A percentile compares a stretch with the other conserved stretches of the same genome.
Conservation (phyloP, 1,140 invertebrate species). For the Atta cephalotes region DNA sequence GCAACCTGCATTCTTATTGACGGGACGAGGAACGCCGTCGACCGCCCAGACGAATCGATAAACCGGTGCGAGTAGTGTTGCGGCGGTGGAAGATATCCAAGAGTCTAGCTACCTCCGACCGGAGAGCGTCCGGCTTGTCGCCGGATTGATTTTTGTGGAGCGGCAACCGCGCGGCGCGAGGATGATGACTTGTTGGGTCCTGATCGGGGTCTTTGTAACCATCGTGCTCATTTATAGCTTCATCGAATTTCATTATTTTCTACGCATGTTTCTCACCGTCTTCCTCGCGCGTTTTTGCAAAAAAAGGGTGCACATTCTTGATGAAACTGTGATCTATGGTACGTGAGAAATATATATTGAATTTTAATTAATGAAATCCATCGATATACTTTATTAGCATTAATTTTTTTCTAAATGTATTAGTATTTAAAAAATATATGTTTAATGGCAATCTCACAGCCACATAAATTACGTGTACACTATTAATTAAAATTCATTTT, state of each 20-base stretch:
- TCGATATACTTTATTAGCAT: no score
- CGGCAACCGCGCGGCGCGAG: constrained; percentile 13
- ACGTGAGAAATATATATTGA: constrained; percentile 47
- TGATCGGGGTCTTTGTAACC: constrained; percentile 83
- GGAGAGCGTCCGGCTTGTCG: not conserved
- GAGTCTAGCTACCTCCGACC: constrained; percentile 48
- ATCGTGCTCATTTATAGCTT: constrained; percentile 87
- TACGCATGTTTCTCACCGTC: constrained; percentile 89
- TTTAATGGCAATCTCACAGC: no score
- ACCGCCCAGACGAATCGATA: constrained; percentile 78
- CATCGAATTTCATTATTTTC: constrained; percentile 90
- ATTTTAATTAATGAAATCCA: not conserved
- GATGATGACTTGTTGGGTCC: constrained; percentile 84
- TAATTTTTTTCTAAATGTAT: no score
- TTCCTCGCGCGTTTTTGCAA: constrained; percentile 88
- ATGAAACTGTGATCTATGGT: constrained; percentile 89
- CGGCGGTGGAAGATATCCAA: constrained; percentile 67
- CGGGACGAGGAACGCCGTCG: constrained; percentile 68
- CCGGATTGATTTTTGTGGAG: not conserved
- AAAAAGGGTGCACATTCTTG: constrained; percentile 88
- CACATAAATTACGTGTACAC: no score
- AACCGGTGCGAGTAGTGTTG: constrained; percentile 62
- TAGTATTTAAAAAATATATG: no score
- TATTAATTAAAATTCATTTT: not conserved
- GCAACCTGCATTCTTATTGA: constrained; percentile 66